Evolutionary conservation across 2,797 vertebrate species (phyloP), one percentile per base, ranked within the genome.

Genomic region (Onychomys arenicola): DNA sequence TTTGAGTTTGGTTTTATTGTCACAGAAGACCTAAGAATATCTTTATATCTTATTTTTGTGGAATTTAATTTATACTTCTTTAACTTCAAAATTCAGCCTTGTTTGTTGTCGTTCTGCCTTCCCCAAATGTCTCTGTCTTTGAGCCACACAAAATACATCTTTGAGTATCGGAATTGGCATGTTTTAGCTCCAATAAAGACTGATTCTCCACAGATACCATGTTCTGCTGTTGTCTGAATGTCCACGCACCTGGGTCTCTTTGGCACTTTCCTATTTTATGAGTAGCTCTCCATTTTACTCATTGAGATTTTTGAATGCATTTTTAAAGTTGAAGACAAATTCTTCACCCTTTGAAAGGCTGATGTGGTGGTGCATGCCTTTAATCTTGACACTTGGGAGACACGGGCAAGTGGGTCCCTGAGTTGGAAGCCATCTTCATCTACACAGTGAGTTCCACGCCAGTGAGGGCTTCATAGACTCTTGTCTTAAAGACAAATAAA

Each of bases 281-380:
- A 27, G 23, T 55, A 49, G 19, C 6, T 83, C 29, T 89, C 90
- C 93, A n/a, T 85, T 77, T 89, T 49, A 77, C 95, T 93, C 37
- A 88, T 23, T 75, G 23, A 75, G 12, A 75, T 40, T 25, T 27
- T 85, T 69, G 40, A 67, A 59, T 69, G 10, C 6, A 27, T 69
- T 78, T 71, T 67, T 67, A 76, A 67, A 40, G 25, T 73, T 86
- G 11, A 37, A 75, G 37, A 67, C 49, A 69, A 32, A 19, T 65
- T 94, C 40, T 80, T 95, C 67, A 55, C 4, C 4, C 29, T 82
- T 65, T 86, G 37, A n/a, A 55, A 40, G 14, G 52, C 52, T 52
- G 52, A 52, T 52, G 59, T 83, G 27, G 37, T 43, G 40, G 27
- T 0, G 0, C 40, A 65, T 11, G 9, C 40, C 23, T 84, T 61